Evolutionary conservation across 2,888 invertebrate species (phyloP), one percentile per base, ranked within the genome.

Genomic region (Psylliodes chrysocephalus): DNA sequence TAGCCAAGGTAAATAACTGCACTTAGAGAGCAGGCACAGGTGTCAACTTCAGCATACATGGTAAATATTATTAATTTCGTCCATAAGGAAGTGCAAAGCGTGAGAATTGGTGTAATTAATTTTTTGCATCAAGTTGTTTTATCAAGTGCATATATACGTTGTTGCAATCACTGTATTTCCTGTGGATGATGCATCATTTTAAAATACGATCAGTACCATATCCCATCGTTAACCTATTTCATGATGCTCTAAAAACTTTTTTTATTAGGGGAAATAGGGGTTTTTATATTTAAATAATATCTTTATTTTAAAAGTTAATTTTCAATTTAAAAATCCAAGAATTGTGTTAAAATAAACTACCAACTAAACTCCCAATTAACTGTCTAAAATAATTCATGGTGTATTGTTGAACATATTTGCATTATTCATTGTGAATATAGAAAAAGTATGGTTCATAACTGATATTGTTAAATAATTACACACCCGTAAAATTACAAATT

Each of bases 11-110:
- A 46, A 46, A n/a, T 49, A 70, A 68, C 68, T 64, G 69, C 63
- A 64, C 64, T 55, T 14, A n/a, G 55, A 51, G 60, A 67, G 40
- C 22, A 33, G 17, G n/a, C 60, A 67, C 69, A 67, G 67, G 69
- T 71, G 71, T 69, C 70, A 71, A 70, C 64, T 63, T 59, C 55
- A 64, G 49, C 64, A 46, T 49, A 38, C 53, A 52, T 52, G 64
- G 53, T 66, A 59, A 65, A 68, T 61, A 57, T 60, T 67, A 69
- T 64, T 69, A 69, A 69, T 69, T 69, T 69, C 46, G 69, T 61
- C 33, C 66, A 62, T 55, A 60, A 64, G 69, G 69, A 69, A 69
- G 67, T 61, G 56, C 57, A 60, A 30, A 72, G 67, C 72, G 72
- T 72, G 72, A 71, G 72, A 72, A 71, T 72, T 67, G 66, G 62